Percentiles rank a stretch among this genome's conserved stretches.
phyloP scores from a whole-genome alignment of 2,797 vertebrate genomes.

The Sylvilagus floridanus region DNA sequence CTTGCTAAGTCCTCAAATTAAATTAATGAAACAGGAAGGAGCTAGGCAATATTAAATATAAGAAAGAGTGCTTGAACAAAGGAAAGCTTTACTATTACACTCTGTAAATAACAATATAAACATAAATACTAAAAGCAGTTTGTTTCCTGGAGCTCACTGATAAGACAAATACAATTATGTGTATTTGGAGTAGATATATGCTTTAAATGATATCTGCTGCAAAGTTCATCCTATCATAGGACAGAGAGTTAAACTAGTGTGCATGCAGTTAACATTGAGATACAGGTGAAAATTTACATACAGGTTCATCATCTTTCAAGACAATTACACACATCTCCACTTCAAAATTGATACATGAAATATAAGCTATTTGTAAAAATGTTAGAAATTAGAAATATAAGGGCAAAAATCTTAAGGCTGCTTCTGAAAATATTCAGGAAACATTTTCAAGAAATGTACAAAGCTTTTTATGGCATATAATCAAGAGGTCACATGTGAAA shows the following conservation, averaged over 20 bases:
- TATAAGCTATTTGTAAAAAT: not conserved
- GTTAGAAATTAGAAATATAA: slow-evolving; percentile 13
- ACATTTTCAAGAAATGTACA: slow-evolving; percentile 17
- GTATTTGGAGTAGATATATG: not conserved
- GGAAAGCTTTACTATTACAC: not conserved
- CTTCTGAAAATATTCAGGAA: slow-evolving; percentile 14
- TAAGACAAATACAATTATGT: not conserved
- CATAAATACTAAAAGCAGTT: not conserved
- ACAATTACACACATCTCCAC: not conserved
- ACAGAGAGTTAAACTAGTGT: not conserved
- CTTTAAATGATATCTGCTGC: not conserved
- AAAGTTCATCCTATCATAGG: not conserved
- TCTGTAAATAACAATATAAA: not conserved
- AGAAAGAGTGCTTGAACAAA: not conserved
- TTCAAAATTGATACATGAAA: not conserved
- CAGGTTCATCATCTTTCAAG: not conserved
- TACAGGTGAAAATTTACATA: not conserved
- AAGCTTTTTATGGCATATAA: slow-evolving; percentile 3
- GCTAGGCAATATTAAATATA: not conserved
- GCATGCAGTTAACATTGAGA: not conserved
- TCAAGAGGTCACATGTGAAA: slow-evolving; percentile 8
- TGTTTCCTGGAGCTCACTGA: not conserved
- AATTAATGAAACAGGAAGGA: not conserved
- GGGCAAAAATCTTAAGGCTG: not conserved
- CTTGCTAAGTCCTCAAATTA: not conserved